phyloP scores from a whole-genome alignment of 1,140 invertebrate species.

The Wasmannia auropunctata region DNA sequence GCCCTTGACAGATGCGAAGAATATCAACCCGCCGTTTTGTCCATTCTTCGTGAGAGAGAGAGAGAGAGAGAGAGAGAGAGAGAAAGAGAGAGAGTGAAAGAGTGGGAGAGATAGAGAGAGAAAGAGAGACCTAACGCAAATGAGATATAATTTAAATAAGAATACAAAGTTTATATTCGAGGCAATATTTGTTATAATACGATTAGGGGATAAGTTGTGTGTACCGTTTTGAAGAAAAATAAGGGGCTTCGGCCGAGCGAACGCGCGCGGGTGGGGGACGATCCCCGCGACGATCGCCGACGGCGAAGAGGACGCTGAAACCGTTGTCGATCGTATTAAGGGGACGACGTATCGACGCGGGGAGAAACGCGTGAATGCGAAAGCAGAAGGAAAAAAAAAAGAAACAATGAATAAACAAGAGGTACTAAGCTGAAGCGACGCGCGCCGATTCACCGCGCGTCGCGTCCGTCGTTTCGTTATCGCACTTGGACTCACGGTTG shows the following conservation, averaged over 20 bases:
- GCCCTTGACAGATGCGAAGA: conserved; percentile 67
- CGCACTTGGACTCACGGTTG: conserved; percentile 49
- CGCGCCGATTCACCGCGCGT: conserved; percentile 33
- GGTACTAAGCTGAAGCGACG: conserved; percentile 66
- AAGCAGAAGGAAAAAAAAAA: neutral
- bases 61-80: conserved; percentile 37
- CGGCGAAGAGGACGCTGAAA: conserved; percentile 11
- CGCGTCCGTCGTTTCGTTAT: conserved; percentile 47
- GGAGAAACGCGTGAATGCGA: conserved; percentile 25
- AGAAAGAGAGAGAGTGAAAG: conserved; percentile 43
- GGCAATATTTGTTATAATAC: conserved; percentile 85
- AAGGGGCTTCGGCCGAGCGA: conserved; percentile 46
- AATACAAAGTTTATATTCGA: conserved; percentile 82
- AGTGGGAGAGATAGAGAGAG: conserved; percentile 9
- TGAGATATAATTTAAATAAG: conserved; percentile 71
- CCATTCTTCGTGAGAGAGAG: conserved; percentile 63
- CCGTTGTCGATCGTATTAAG: conserved; percentile 54
- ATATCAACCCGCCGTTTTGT: conserved; percentile 72
- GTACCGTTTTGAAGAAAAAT: conserved; percentile 59
- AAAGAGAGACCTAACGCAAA: conserved; percentile 42
- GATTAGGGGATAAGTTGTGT: conserved; percentile 78
- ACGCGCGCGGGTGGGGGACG: conserved; percentile 11
- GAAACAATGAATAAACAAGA: conserved; percentile 37
- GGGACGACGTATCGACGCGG: conserved; percentile 23
- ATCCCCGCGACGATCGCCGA: conserved; percentile 25